Percentiles rank a stretch among this genome's conserved stretches.
Evolutionary conservation across 2,113 vertebrate genomes (phyloP).

Genomic region (Arvicanthis niloticus): DNA sequence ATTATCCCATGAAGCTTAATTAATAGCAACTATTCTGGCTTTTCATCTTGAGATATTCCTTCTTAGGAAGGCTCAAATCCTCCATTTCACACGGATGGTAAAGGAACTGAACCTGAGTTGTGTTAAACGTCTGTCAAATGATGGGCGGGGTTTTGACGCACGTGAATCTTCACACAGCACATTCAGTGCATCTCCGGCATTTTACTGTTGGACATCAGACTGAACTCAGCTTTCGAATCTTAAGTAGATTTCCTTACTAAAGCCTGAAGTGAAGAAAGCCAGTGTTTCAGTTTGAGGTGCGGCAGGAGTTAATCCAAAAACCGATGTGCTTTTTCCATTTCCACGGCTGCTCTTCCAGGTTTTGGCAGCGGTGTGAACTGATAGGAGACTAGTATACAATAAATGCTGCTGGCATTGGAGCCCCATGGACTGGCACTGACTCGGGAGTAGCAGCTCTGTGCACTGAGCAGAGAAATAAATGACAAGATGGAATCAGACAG

Average conservation of each 20-base stretch:
- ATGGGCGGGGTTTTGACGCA: neutral
- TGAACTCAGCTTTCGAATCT: neutral
- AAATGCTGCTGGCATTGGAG: neutral
- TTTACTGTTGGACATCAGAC: neutral
- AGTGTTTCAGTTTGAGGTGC: neutral
- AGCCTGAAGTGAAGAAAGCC: neutral
- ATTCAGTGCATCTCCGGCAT: neutral
- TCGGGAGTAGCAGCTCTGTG: neutral
- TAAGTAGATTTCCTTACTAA: neutral
- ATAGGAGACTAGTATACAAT: neutral
- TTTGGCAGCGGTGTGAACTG: neutral
- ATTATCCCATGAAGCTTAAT: neutral
- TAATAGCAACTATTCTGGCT: neutral
- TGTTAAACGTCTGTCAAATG: neutral
- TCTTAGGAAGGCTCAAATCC: neutral
- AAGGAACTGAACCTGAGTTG: neutral
- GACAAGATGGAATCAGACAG: neutral
- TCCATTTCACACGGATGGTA: neutral
- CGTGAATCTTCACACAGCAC: neutral
- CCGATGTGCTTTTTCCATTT: neutral
- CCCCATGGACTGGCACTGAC: neutral
- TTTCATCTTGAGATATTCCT: neutral
- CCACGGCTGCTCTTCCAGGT: neutral
- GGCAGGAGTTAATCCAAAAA: neutral
- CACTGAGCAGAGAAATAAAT: neutral